Conservation (phyloP, 2,797 vertebrate genomes). For the Molossus molossus region DNA sequence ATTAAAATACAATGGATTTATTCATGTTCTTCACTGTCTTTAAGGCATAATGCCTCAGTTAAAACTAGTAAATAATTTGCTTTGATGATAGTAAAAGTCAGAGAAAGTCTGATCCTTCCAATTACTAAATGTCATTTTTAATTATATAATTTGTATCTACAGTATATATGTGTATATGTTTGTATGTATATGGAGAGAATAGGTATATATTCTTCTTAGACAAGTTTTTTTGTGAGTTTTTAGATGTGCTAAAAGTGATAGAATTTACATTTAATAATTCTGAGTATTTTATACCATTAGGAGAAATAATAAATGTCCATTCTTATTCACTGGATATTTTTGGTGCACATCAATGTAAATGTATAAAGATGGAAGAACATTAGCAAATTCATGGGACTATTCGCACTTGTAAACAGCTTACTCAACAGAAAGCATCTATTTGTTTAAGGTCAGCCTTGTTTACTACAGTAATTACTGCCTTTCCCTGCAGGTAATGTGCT, state of each 20-base stretch:
- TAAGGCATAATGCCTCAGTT: not conserved
- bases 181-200: not conserved
- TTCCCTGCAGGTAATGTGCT: constrained; percentile 73
- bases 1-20: constrained; percentile 48
- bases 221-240: constrained; percentile 18
- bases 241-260: not conserved
- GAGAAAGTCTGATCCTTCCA: not conserved
- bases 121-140: constrained; percentile 45
- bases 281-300: not conserved
- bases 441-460: constrained; percentile 70
- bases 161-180: not conserved
- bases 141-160: not conserved
- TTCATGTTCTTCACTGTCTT: constrained; percentile 2
- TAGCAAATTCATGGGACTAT: constrained; percentile 32
- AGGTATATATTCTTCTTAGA: not conserved
- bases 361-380: not conserved
- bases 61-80: constrained; percentile 26
- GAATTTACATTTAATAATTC: constrained; percentile 41
- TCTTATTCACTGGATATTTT: not conserved
- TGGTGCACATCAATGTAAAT: not conserved
- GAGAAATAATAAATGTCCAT: not conserved
- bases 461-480: constrained; percentile 76
- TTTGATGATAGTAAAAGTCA: constrained; percentile 2
- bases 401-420: constrained; percentile 70
- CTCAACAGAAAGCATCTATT: constrained; percentile 58